Percentiles rank a stretch among this genome's conserved stretches.
These are phyloP conservation scores for Cephus cinctus DNA, from an alignment of 1,140 invertebrate species.

Conservation along the genomic window DNA sequence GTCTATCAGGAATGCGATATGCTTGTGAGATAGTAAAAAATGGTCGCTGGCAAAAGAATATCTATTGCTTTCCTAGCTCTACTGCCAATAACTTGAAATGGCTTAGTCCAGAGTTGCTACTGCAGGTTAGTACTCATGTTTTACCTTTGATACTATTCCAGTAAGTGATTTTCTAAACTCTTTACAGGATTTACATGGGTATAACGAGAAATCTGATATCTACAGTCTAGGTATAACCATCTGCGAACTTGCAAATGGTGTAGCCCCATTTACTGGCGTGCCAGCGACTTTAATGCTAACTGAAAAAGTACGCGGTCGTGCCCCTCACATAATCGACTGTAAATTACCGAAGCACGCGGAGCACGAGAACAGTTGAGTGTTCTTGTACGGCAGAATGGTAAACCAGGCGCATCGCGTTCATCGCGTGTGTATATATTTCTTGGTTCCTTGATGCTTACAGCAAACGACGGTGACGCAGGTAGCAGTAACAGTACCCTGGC, in stretches of 20 bases:
- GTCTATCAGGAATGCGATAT: conserved; percentile 76
- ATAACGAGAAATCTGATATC: conserved; percentile 86
- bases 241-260: conserved; percentile 88
- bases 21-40: conserved; percentile 70
- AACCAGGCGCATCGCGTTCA: too few relatives aligned
- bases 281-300: conserved; percentile 84
- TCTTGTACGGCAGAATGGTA: too few relatives aligned
- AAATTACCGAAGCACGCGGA: too few relatives aligned
- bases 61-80: conserved; percentile 74
- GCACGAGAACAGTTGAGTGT: conserved; percentile 25
- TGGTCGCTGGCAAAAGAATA: conserved; percentile 65
- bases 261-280: conserved; percentile 81
- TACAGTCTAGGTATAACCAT: conserved; percentile 86
- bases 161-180: conserved; percentile 16
- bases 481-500: too few relatives aligned
- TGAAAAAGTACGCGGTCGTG: conserved; percentile 81
- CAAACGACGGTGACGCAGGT: too few relatives aligned
- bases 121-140: conserved; percentile 63
- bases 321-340: conserved; percentile 76
- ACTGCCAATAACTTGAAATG: conserved; percentile 76
- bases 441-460: too few relatives aligned
- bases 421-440: too few relatives aligned
- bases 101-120: conserved; percentile 87
- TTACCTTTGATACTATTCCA: not conserved
- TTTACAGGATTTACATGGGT: conserved; percentile 79